These are phyloP conservation scores for Siniperca obscura DNA, from an alignment of 2,797 vertebrate species.

Conservation along the genomic window DNA sequence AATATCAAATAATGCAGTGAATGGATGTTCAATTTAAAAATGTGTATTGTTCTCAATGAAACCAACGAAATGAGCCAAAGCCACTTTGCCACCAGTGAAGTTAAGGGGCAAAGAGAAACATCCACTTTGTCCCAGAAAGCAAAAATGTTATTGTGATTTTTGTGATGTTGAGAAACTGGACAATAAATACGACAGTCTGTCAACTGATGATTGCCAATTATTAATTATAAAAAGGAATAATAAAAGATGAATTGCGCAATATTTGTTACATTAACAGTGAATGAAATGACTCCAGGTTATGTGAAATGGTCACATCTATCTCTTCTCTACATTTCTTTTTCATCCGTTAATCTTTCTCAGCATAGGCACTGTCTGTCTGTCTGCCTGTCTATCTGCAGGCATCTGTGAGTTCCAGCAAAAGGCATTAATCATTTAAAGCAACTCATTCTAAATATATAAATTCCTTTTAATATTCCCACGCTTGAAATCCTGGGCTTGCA, in stretches of 20 bases:
- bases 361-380: too few species aligned
- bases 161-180: too few species aligned
- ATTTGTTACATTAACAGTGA: constrained; percentile 2
- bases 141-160: too few species aligned
- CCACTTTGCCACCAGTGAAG: too few species aligned
- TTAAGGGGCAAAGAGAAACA: too few species aligned
- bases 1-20: too few species aligned
- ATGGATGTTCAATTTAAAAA: too few species aligned
- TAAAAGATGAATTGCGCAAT: neutral
- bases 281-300: neutral
- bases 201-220: neutral
- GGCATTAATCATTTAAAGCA: constrained; percentile 69
- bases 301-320: constrained; percentile 2
- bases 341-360: neutral
- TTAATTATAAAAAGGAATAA: neutral
- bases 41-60: too few species aligned
- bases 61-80: too few species aligned
- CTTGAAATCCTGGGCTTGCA: constrained; percentile 57
- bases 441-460: constrained; percentile 59
- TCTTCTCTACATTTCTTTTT: neutral
- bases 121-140: too few species aligned
- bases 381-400: constrained; percentile 20
- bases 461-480: constrained; percentile 6
- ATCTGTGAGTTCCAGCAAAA: constrained; percentile 39
- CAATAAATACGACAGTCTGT: too few species aligned